A percentile compares a stretch with the other conserved stretches of the same genome.
These are phyloP conservation scores for Nicator chloris DNA, from an alignment of 2,113 vertebrate genomes.

Conservation along the genomic window DNA sequence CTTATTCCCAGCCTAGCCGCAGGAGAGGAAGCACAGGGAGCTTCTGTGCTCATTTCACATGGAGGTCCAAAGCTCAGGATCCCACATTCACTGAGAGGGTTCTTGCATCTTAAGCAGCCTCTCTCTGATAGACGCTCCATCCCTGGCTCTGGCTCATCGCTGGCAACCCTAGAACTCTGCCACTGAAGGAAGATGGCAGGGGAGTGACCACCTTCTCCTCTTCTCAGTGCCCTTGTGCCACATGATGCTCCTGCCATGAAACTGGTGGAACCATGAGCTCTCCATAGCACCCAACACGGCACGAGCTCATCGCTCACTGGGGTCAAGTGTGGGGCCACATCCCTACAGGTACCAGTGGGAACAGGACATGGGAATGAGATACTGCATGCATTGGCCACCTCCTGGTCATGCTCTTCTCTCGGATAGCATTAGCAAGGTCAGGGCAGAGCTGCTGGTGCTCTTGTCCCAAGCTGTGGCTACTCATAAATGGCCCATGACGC, in stretches of 20 bases:
- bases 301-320: accelerated
- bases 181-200: neutral
- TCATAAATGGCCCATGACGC: neutral
- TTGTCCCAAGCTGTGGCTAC: accelerated
- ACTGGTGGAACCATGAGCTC: neutral
- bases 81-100: neutral
- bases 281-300: accelerated
- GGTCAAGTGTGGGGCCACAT: accelerated
- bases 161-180: neutral
- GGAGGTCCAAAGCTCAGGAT: neutral
- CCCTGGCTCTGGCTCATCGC: neutral
- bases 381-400: accelerated
- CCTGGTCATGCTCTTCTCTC: neutral
- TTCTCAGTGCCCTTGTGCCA: neutral
- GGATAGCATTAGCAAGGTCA: accelerated
- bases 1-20: neutral
- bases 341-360: accelerated
- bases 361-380: accelerated
- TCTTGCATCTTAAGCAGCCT: neutral
- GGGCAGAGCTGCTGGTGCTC: neutral
- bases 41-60: neutral
- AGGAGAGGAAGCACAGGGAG: neutral
- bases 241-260: neutral
- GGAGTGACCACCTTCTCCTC: neutral
- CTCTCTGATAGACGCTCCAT: neutral